phyloP scores from a whole-genome alignment of 1,140 invertebrate species.

The Megathymus violae region DNA sequence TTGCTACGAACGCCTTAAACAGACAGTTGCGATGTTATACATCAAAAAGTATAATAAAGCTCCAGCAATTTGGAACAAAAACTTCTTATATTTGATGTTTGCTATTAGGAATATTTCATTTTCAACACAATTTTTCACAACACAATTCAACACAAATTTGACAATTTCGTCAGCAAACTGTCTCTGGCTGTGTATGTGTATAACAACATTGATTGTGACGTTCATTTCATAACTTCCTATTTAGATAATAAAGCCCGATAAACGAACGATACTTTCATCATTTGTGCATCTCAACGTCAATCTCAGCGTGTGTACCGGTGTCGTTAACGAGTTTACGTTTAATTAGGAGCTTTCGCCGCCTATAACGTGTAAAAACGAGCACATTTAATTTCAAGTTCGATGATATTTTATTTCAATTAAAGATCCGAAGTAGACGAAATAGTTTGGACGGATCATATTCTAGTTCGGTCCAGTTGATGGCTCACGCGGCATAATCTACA shows the following conservation, averaged over 20 bases:
- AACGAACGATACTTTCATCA: slow-evolving; percentile 55
- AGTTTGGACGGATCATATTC: neutral
- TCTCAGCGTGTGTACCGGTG: slow-evolving; percentile 33
- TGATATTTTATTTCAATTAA: slow-evolving; percentile 3
- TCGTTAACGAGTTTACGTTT: slow-evolving; percentile 30
- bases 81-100: too few species aligned
- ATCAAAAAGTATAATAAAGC: too few species aligned
- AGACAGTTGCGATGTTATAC: neutral
- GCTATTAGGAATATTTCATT: too few species aligned
- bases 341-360: slow-evolving; percentile 22
- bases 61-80: too few species aligned
- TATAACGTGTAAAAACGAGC: neutral
- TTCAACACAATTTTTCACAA: too few species aligned
- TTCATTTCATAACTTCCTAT: slow-evolving; percentile 63
- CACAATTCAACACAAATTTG: too few species aligned
- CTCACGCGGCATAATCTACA: slow-evolving; percentile 3
- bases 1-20: neutral
- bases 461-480: neutral
- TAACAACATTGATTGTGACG: slow-evolving; percentile 45
- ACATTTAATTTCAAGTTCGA: neutral
- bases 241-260: slow-evolving; percentile 65
- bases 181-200: slow-evolving; percentile 35
- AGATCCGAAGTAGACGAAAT: neutral
- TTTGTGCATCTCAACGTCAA: slow-evolving; percentile 44
- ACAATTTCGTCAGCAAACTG: slow-evolving; percentile 42